A percentile compares a stretch with the other conserved stretches of the same genome.
phyloP scores from a whole-genome alignment of 2,113 vertebrate genomes.

The Zosterops japonicus region DNA sequence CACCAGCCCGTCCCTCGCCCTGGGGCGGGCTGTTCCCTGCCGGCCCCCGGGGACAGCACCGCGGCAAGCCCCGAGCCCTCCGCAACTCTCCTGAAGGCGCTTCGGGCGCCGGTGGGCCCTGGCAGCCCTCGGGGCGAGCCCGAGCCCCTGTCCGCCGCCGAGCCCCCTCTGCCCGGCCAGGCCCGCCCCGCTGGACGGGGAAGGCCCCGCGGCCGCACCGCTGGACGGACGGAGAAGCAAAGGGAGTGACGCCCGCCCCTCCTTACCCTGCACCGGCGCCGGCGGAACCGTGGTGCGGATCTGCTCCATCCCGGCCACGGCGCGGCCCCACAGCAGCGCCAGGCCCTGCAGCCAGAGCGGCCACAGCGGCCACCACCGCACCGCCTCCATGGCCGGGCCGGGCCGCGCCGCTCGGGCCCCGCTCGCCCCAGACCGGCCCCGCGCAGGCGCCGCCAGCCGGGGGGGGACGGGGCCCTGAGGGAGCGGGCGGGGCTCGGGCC shows the following conservation, averaged over 20 bases:
- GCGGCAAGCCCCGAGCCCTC: not conserved
- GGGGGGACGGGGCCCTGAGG: not conserved
- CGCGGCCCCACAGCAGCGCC: not conserved
- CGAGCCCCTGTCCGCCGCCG: not conserved
- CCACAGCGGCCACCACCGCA: not conserved
- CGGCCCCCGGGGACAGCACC: not conserved
- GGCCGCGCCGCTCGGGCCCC: too few species aligned
- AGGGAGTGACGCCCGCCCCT: not conserved
- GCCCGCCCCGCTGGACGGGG: not conserved
- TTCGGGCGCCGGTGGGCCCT: not conserved
- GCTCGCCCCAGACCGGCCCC: too few species aligned
- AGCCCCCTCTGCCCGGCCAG: not conserved
- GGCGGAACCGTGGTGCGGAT: not conserved
- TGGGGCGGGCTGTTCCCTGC: not conserved
- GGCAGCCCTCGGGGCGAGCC: not conserved
- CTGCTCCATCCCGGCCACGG: not conserved
- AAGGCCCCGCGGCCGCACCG: not conserved
- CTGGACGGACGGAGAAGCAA: not conserved
- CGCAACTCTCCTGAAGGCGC: fast-evolving
- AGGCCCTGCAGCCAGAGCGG: not conserved
- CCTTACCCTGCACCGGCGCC: not conserved
- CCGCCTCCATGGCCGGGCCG: not conserved
- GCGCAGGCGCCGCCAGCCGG: too few species aligned
- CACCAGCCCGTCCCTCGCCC: fast-evolving
- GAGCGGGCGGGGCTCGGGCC: too few species aligned